Percentiles rank a stretch among this genome's conserved stretches.
phyloP scores from a whole-genome alignment of 2,113 vertebrate species.

The Aplodontia rufa region DNA sequence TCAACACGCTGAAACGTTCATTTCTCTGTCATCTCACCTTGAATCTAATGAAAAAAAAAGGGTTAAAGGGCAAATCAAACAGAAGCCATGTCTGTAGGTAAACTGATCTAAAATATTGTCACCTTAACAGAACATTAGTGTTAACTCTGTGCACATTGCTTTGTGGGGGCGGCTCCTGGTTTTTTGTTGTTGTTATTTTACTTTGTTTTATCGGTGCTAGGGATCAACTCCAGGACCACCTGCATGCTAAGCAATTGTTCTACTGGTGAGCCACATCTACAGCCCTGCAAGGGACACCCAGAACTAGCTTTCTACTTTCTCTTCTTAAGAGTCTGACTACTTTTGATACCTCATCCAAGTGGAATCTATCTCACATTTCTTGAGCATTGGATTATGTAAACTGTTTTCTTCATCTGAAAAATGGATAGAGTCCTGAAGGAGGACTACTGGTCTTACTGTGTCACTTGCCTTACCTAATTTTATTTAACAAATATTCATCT shows the following conservation, averaged over 20 bases:
- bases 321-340: neutral
- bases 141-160: neutral
- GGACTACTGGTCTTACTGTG: constrained; percentile 4
- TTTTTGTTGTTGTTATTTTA: neutral
- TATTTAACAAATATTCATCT: constrained; percentile 77
- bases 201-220: neutral
- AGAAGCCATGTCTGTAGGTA: neutral
- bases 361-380: neutral
- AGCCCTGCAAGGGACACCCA: neutral
- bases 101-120: neutral
- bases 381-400: neutral
- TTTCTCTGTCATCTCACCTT: neutral
- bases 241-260: neutral
- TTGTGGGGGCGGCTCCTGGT: neutral
- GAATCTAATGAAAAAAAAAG: neutral
- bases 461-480: constrained; percentile 59
- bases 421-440: neutral
- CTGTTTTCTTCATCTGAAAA: neutral
- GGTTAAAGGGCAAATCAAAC: neutral
- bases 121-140: neutral
- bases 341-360: neutral
- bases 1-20: neutral
- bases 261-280: neutral
- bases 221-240: neutral
- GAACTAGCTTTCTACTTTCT: neutral